Evolutionary conservation across 2,888 invertebrate species (phyloP).

Genomic region (Teleiodes luculella): DNA sequence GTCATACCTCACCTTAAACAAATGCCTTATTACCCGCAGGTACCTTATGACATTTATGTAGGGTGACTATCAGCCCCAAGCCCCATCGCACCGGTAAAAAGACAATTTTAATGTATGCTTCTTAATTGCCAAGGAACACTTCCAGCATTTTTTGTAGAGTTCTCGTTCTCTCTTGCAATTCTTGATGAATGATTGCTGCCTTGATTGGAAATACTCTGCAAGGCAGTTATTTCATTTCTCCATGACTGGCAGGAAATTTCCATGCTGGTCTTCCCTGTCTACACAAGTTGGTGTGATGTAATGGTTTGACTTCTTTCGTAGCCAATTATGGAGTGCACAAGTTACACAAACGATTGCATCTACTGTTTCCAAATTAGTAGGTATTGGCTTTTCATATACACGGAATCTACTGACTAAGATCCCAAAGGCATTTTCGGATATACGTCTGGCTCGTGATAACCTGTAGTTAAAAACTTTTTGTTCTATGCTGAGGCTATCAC

Average conservation of each 20-base stretch:
- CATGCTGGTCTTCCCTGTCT: constrained; percentile 16
- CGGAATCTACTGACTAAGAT: constrained; percentile 23
- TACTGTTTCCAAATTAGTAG: constrained; percentile 9
- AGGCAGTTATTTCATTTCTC: no score
- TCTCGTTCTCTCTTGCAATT: no score
- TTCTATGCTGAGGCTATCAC: constrained; percentile 1
- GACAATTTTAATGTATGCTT: no score
- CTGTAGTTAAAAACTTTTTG: constrained; percentile 25
- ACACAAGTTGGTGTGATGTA: constrained; percentile 15
- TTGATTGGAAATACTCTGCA: no score
- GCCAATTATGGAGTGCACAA: constrained; percentile 1
- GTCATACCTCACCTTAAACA: no score
- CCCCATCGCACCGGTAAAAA: no score
- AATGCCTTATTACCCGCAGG: no score
- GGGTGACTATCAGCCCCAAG: no score
- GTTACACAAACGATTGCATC: background rate
- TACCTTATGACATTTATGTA: no score
- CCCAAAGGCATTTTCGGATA: constrained; percentile 27
- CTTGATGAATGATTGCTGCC: no score
- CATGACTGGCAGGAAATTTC: background rate
- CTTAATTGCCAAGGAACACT: no score
- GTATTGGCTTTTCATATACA: constrained; percentile 19
- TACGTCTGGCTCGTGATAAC: constrained; percentile 25
- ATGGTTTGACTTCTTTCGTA: constrained; percentile 10
- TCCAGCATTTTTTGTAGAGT: no score